These are phyloP conservation scores for Molossus molossus DNA, from an alignment of 2,797 vertebrate genomes.

Conservation along the genomic window DNA sequence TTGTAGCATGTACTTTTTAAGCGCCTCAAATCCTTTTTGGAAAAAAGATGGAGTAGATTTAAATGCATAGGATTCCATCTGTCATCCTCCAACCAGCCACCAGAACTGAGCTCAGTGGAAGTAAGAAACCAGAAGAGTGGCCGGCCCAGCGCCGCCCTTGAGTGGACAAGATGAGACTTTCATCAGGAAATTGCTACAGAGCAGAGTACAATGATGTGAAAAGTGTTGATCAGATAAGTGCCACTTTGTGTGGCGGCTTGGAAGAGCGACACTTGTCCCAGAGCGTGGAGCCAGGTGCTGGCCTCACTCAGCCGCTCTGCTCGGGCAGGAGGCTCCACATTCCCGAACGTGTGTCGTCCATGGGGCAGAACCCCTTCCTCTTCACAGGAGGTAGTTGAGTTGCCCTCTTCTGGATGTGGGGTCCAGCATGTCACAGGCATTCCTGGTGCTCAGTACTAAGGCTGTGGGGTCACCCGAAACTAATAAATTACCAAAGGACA, in stretches of 20 bases:
- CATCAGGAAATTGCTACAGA: not conserved
- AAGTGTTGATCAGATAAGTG: not conserved
- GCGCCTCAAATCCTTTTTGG: not conserved
- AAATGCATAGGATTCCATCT: not conserved
- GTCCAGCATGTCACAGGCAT: not conserved
- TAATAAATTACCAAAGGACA: not conserved
- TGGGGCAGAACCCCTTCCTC: not conserved
- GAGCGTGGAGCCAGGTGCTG: not conserved
- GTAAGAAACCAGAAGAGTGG: not conserved
- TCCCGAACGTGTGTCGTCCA: not conserved
- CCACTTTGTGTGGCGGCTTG: not conserved
- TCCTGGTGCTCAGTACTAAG: not conserved
- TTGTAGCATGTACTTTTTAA: slow-evolving; percentile 54
- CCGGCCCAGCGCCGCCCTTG: not conserved
- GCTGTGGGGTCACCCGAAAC: not conserved
- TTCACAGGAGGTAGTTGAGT: not conserved
- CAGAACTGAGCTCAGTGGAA: not conserved
- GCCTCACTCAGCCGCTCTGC: not conserved
- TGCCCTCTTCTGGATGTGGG: not conserved
- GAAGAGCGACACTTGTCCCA: not conserved
- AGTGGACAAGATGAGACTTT: not conserved
- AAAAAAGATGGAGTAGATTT: not conserved
- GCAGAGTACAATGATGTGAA: not conserved
- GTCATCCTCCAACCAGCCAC: not conserved
- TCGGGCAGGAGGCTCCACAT: too few species aligned